Conservation (phyloP, 2,888 invertebrate genomes). For the Cantharis rustica region DNA sequence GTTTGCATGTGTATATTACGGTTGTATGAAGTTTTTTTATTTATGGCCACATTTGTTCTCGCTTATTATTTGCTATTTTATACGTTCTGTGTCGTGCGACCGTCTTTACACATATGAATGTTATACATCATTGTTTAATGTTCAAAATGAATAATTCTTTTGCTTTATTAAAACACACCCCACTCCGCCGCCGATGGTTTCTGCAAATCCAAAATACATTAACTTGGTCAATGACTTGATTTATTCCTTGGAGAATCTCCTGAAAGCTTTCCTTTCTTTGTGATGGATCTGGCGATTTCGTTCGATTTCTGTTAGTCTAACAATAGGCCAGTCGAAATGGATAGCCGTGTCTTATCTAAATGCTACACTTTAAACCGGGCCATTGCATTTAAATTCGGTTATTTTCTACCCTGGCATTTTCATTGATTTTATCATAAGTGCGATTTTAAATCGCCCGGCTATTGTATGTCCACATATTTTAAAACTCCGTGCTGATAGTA, state of each 20-base stretch:
- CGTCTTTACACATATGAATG: constrained; percentile 19
- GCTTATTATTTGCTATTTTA: constrained; percentile 33
- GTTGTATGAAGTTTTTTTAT: constrained; percentile 34
- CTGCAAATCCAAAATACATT: background rate
- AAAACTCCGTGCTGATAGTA: background rate
- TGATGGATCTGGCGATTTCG: constrained; percentile 15
- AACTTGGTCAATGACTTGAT: constrained; percentile 5
- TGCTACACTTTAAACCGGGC: constrained; percentile 53
- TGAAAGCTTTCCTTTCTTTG: constrained; percentile 11
- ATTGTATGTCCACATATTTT: background rate
- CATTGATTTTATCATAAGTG: constrained; percentile 14
- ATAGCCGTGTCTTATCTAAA: constrained; percentile 58
- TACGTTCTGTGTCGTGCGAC: constrained; percentile 16
- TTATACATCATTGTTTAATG: constrained; percentile 16
- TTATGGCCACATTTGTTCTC: constrained; percentile 35
- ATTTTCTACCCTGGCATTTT: constrained; percentile 33
- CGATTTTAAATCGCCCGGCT: constrained; percentile 7
- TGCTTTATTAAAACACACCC: background rate
- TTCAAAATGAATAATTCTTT: background rate
- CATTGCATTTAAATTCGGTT: constrained; percentile 58
- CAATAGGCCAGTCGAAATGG: constrained; percentile 40
- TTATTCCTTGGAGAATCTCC: constrained; percentile 18
- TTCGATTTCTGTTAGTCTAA: constrained; percentile 3
- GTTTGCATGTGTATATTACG: constrained; percentile 36
- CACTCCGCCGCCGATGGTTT: background rate